Base-by-base conservation (phyloP, 1,140 invertebrate genomes). In the Schlechtendalia chinensis region DNA sequence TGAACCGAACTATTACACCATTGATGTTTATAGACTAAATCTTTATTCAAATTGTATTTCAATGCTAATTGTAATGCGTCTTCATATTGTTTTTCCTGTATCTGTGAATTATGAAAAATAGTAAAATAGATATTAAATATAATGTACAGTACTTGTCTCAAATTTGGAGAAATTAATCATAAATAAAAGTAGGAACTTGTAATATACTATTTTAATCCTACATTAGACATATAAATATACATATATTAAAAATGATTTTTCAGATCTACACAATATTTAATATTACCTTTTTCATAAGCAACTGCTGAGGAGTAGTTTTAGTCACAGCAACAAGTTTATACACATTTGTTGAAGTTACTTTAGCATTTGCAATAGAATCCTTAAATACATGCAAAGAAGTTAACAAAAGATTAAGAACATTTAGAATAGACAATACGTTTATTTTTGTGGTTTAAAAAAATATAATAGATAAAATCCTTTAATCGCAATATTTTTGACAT, bases 11-110 rank as follows among this genome's bases (percentile, higher is more conserved):
- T 79, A 61, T 79, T 59, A 47, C 58, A 47, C 75, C 75, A 79
- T 63, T 79, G 75, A 32, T 79, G 75, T 12, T 79, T 79, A 79
- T 79, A 79, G 14, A 79, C 75, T n/a, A 79, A 79, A 79, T 79
- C 75, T 79, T 79, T 61, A 79, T 79, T 27, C 22, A 79, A 50
- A n/a, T 79, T 27, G 22, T 79, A 79, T 47, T 61, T 45, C 1
- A 63, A 32, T 47, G 75, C 75, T 27, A 79, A n/a, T 27, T 63
- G 32, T n/a, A 79, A 47, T 47, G 75, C 75, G 8, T 79, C 75
- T 47, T 79, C 75, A 29, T 79, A 79, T 47, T 79, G 16, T 14
- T 79, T 79, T 59, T 61, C 32, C 19, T 79, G 75, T 56, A 79
- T 79, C 75, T 79, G 22, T 61, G 19, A 79, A 39, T 39, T 39